Evolutionary conservation across 2,113 vertebrate genomes (phyloP).

Genomic region (Nesospiza acunhae): DNA sequence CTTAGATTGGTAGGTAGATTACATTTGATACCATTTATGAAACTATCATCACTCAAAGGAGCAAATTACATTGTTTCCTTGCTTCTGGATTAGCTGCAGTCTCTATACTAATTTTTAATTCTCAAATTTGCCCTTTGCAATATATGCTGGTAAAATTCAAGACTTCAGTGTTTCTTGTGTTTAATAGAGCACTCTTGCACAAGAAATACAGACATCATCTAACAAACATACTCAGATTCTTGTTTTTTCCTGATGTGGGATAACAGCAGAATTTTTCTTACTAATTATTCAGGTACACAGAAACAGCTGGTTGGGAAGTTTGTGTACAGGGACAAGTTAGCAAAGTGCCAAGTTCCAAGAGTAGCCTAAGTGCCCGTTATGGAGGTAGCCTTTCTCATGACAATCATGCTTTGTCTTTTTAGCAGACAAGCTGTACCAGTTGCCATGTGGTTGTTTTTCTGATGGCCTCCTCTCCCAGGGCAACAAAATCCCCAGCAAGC

Average conservation of each 20-base stretch:
- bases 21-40: background rate
- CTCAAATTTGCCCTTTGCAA: background rate
- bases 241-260: background rate
- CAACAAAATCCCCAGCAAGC: slow-evolving; percentile 12
- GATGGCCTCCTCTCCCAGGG: background rate
- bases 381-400: background rate
- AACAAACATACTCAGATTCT: background rate
- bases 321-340: background rate
- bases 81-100: background rate
- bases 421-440: background rate
- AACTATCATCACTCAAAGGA: background rate
- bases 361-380: background rate
- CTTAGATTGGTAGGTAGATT: background rate
- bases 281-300: background rate
- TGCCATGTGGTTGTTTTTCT: background rate
- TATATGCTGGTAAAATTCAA: background rate
- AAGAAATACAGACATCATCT: background rate
- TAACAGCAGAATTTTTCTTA: background rate
- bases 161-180: background rate
- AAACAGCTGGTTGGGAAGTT: background rate
- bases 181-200: background rate
- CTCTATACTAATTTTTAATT: background rate
- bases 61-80: background rate
- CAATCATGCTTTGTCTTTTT: background rate
- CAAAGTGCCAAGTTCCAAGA: background rate